Evolutionary conservation across 2,113 vertebrate genomes (phyloP).

Genomic region (Trinectes maculatus): DNA sequence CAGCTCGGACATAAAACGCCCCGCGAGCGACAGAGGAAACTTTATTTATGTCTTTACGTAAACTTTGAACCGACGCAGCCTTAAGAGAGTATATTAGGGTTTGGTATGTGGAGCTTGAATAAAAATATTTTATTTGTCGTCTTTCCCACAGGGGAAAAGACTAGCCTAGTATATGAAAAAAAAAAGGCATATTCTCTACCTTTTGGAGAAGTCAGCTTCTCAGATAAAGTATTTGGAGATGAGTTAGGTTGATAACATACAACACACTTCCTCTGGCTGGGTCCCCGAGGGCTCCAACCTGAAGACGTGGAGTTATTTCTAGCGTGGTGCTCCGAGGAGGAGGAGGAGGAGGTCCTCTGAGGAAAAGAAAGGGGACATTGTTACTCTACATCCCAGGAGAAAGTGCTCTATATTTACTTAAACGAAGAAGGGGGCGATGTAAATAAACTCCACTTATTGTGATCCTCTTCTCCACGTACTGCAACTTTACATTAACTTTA

Average conservation of each 20-base stretch:
- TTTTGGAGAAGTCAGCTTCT: conserved; percentile 24
- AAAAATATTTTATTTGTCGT: conserved; percentile 47
- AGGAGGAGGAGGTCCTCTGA: conserved; percentile 56
- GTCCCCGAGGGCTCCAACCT: conserved; percentile 66
- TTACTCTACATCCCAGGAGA: conserved; percentile 50
- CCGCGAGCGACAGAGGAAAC: conserved; percentile 50
- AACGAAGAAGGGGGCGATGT: conserved; percentile 37
- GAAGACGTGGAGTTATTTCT: conserved; percentile 69
- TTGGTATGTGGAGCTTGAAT: conserved; percentile 39
- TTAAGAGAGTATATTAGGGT: conserved; percentile 47
- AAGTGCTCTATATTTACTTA: conserved; percentile 61
- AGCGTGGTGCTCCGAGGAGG: conserved; percentile 55
- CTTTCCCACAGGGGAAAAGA: conserved; percentile 31
- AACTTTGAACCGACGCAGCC: conserved; percentile 67
- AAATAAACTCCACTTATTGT: conserved; percentile 55
- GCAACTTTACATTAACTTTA: conserved; percentile 17
- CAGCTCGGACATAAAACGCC: conserved; percentile 64
- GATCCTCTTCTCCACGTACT: conserved; percentile 24
- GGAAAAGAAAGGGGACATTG: conserved; percentile 36
- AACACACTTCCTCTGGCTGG: conserved; percentile 42
- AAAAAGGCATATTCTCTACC: conserved; percentile 17
- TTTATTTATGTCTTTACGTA: conserved; percentile 82
- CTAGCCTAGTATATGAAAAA: conserved; percentile 4
- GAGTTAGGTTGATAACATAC: conserved; percentile 43
- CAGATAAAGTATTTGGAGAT: conserved; percentile 55